Conservation (phyloP, 1,140 invertebrate species). For the Uloborus diversus region DNA sequence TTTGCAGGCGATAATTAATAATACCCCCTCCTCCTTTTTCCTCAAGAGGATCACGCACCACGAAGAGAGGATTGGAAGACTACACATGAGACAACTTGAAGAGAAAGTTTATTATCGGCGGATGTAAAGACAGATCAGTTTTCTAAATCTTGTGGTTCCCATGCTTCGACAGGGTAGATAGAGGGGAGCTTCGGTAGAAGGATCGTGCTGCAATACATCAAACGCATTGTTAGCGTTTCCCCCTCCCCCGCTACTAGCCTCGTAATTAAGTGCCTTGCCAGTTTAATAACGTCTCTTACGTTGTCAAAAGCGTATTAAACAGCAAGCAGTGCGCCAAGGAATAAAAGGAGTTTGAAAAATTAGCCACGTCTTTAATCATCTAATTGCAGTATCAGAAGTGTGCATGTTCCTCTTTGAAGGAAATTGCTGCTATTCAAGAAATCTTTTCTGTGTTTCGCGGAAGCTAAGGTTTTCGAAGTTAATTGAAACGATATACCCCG, state of each 20-base stretch:
- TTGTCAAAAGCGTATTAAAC: constrained; percentile 50
- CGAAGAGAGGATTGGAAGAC: background rate
- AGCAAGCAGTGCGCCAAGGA: constrained; percentile 27
- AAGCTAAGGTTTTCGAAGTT: background rate
- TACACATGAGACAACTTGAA: background rate
- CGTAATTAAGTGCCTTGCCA: constrained; percentile 44
- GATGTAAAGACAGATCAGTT: constrained; percentile 6
- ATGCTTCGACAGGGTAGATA: background rate
- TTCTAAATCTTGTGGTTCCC: constrained; percentile 43
- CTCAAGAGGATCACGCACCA: background rate
- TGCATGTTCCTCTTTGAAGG: constrained; percentile 27
- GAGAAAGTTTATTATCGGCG: constrained; percentile 43
- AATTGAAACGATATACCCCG: constrained; percentile 11
- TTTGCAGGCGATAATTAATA: constrained; percentile 19
- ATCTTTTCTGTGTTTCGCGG: background rate
- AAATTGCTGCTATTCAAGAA: constrained; percentile 15
- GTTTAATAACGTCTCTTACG: constrained; percentile 48
- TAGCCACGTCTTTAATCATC: constrained; percentile 51
- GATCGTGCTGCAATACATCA: constrained; percentile 29
- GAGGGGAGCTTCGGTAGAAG: background rate
- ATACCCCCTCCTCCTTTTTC: constrained; percentile 16
- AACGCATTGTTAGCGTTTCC: constrained; percentile 37
- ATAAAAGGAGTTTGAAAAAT: constrained; percentile 51
- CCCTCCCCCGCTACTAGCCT: constrained; percentile 13
- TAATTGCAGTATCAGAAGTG: constrained; percentile 27